Evolutionary conservation across 2,888 invertebrate species (phyloP).

Genomic region (Dione vanillae): DNA sequence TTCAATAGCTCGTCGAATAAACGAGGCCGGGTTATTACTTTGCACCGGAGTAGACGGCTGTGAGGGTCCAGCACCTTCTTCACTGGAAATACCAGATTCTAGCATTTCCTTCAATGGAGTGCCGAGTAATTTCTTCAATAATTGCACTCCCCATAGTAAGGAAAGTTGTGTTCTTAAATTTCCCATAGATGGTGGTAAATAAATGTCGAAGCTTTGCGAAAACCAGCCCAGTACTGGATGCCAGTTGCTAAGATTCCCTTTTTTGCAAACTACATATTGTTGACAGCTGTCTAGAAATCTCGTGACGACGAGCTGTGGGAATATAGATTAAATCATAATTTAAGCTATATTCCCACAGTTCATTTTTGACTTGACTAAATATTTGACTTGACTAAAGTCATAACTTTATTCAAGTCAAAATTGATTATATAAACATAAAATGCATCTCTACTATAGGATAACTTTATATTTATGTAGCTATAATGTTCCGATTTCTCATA

Average conservation of each 20-base stretch:
- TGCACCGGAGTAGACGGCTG: constrained; percentile 78
- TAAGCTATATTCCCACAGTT: constrained; percentile 81
- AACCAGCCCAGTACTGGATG: constrained; percentile 99
- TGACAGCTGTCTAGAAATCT: constrained; percentile 95
- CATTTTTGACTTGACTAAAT: constrained; percentile 22
- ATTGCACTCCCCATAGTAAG: constrained; percentile 86
- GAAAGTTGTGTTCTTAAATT: constrained; percentile 88
- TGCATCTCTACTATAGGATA: too few species aligned
- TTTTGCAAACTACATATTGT: constrained; percentile 95
- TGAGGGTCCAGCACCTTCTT: constrained; percentile 82
- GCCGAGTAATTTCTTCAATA: constrained; percentile 73
- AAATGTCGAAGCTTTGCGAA: constrained; percentile 88
- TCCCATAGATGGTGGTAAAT: constrained; percentile 89
- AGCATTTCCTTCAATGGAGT: constrained; percentile 80
- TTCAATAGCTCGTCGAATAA: constrained; percentile 78
- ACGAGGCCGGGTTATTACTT: constrained; percentile 73
- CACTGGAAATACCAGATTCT: constrained; percentile 72
- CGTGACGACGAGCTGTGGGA: constrained; percentile 90
- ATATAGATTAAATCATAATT: background rate
- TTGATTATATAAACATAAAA: too few species aligned
- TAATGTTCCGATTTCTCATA: too few species aligned
- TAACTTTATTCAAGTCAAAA: too few species aligned
- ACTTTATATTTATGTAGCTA: too few species aligned
- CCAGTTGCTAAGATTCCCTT: constrained; percentile 97
- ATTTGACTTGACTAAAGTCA: too few species aligned